Conservation (phyloP, 1,140 invertebrate genomes). For the Macrotrachela quadricornifera region DNA sequence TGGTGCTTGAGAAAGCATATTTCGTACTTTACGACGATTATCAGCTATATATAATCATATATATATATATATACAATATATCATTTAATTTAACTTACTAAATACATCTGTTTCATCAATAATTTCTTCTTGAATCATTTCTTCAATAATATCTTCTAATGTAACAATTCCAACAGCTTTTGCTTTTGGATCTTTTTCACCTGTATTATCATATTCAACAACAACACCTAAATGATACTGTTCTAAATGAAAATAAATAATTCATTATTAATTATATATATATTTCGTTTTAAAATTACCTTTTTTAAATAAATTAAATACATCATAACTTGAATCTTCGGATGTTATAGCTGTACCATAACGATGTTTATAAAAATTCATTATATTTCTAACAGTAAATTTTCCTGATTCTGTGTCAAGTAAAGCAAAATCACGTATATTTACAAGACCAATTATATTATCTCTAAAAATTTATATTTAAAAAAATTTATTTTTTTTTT, state of each 20-base stretch:
- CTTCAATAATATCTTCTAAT: conserved; percentile 77
- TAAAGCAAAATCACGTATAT: conserved; percentile 89
- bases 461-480: conserved; percentile 39
- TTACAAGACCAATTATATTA: conserved; percentile 80
- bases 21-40: background rate
- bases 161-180: conserved; percentile 57
- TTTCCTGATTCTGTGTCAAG: conserved; percentile 81
- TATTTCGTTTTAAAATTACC: conserved; percentile 24
- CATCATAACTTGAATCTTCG: conserved; percentile 73
- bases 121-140: conserved; percentile 76
- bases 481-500: too few relatives aligned
- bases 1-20: background rate
- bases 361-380: conserved; percentile 78
- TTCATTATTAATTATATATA: too few relatives aligned
- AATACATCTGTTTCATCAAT: conserved; percentile 64
- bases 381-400: conserved; percentile 72
- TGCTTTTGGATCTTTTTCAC: background rate
- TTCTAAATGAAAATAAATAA: background rate
- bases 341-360: conserved; percentile 85
- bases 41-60: background rate
- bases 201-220: background rate
- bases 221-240: conserved; percentile 8
- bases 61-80: background rate
- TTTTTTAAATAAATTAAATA: conserved; percentile 91
- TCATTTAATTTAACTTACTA: background rate